These are phyloP conservation scores for Macrotus californicus DNA, from an alignment of 2,113 vertebrate genomes.

Conservation along the genomic window DNA sequence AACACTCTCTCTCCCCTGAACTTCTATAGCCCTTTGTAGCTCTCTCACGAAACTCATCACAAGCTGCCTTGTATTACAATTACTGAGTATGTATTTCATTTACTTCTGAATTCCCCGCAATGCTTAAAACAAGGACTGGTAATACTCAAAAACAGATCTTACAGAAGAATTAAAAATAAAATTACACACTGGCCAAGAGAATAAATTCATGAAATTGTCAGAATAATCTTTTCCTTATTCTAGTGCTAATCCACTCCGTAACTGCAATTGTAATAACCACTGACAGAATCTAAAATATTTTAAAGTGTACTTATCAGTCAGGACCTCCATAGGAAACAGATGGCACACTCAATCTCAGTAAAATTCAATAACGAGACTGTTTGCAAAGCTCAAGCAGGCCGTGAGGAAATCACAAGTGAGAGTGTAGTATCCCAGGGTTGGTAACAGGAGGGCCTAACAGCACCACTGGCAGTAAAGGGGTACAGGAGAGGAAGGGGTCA, in stretches of 20 bases:
- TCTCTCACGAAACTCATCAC: background rate
- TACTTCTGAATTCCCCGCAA: background rate
- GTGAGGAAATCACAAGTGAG: background rate
- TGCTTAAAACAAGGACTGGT: background rate
- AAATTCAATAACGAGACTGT: background rate
- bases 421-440: background rate
- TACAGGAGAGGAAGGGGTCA: background rate
- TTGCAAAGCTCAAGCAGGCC: background rate
- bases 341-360: background rate
- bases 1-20: background rate
- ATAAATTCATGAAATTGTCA: background rate
- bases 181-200: background rate
- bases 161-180: constrained; percentile 12
- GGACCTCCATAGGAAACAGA: background rate
- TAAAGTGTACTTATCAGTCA: background rate
- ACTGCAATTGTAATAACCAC: background rate
- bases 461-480: background rate
- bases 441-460: background rate
- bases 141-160: constrained; percentile 8
- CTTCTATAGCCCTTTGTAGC: background rate
- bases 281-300: constrained; percentile 30
- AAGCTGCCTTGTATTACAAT: background rate
- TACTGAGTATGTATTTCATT: background rate
- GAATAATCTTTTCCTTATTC: background rate
- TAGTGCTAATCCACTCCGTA: background rate